Conservation (phyloP, 1,140 invertebrate species). For the Telenomus remus region DNA sequence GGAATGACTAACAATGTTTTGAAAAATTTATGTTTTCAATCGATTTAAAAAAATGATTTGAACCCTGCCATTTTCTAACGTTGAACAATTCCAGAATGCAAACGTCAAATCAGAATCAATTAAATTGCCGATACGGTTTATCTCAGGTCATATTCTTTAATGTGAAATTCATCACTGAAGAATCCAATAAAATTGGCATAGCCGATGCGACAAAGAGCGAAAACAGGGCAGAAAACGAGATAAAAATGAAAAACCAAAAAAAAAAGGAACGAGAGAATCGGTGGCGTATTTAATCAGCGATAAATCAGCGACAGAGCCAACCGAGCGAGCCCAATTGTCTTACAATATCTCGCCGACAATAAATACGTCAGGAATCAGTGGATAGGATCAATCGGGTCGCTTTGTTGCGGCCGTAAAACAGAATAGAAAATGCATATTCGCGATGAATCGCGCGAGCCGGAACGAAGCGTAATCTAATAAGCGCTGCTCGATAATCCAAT, state of each 20-base stretch:
- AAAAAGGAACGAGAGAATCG: constrained; percentile 7
- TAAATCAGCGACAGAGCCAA: constrained; percentile 19
- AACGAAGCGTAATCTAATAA: constrained; percentile 73
- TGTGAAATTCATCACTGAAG: constrained; percentile 25
- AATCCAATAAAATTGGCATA: constrained; percentile 21
- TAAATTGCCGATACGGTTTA: constrained; percentile 20
- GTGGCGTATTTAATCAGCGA: constrained; percentile 32
- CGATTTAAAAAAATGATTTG: no score
- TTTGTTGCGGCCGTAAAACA: constrained; percentile 32
- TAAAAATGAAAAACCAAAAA: constrained; percentile 5
- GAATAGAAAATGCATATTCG: constrained; percentile 44
- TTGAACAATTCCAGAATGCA: constrained; percentile 21
- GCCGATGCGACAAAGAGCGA: background rate
- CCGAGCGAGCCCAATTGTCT: constrained; percentile 22
- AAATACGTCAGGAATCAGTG: constrained; percentile 43
- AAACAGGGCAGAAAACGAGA: background rate
- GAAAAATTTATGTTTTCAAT: no score
- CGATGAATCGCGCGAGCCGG: constrained; percentile 68
- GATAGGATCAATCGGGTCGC: constrained; percentile 45
- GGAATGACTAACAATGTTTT: no score
- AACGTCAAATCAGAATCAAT: constrained; percentile 32
- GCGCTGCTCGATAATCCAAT: constrained; percentile 75
- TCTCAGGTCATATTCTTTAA: constrained; percentile 36
- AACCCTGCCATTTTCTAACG: background rate
- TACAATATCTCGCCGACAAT: constrained; percentile 36